Base-by-base conservation (phyloP, 2,888 invertebrate genomes). In the Helicoverpa assulta region DNA sequence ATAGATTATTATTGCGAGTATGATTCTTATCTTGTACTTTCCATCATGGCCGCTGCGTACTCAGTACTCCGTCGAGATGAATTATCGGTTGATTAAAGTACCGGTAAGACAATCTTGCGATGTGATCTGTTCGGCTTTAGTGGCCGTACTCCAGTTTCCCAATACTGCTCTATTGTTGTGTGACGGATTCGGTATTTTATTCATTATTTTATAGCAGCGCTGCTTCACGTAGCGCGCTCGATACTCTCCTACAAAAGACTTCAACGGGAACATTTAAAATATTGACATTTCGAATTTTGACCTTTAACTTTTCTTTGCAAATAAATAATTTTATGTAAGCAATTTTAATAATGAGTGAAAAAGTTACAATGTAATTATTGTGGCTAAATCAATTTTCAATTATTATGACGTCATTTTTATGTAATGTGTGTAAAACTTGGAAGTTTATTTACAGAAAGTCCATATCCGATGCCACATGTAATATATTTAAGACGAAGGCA, bases 181-280 rank as follows among this genome's bases (percentile, higher is more conserved):
- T 88, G 90, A 89, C 87, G 87, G 89, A 89, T 90, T 90, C 68
- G 89, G 88, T 88, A 90, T 88, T 90, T 89, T 83, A 87, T 82
- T 88, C 81, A 86, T 86, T 85, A 86, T 85, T 87, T 81, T 72
- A 80, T 79, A 67, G 80, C 40, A 50, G 70, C 72, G 58, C 58
- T 64, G 58, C 59, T 71, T 60, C 66, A 65, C 67, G 73, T 53
- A 62, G 74, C 77, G 73, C 76, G 68, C 71, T 80, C 67, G 64
- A 64, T 66, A 65, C 77, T 82, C 71, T 77, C 84, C 37, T 88
- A 89, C 78, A 89, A 91, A 91, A 92, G 91, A 91, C 83, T 87
- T 91, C 90, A 91, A 92, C 91, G 91, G 86, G 89, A 57, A 62
- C 55, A 16, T 37, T 40, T 68, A 37, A 61, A 61, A 40, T n/a